Percentiles rank a stretch among this genome's conserved stretches.
Evolutionary conservation across 2,888 invertebrate species (phyloP).

Genomic region (Prenolepis imparis): DNA sequence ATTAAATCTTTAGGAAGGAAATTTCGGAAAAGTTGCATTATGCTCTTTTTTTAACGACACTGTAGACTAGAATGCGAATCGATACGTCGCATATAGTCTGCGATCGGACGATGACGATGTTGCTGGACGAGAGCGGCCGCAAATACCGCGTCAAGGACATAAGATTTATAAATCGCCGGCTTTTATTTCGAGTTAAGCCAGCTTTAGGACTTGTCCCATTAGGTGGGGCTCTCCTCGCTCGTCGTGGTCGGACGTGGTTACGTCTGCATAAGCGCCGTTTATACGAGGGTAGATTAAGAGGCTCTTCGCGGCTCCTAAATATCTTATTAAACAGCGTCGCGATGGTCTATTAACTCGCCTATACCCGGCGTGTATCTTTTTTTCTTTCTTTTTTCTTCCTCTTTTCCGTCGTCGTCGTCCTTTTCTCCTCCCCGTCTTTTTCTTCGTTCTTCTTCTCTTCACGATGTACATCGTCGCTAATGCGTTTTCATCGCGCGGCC

Average conservation of each 20-base stretch:
- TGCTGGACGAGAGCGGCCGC: slow-evolving; percentile 56
- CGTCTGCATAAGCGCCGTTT: slow-evolving; percentile 55
- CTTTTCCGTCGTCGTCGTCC: not conserved
- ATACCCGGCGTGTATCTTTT: slow-evolving; percentile 11
- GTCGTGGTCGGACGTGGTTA: slow-evolving; percentile 55
- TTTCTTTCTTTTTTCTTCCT: slow-evolving; percentile 30
- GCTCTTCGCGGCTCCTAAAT: slow-evolving; percentile 77
- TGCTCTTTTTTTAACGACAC: not conserved
- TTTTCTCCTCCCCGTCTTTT: not conserved
- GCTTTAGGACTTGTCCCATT: slow-evolving; percentile 81
- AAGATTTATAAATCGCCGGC: slow-evolving; percentile 81
- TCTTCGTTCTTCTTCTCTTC: slow-evolving; percentile 8
- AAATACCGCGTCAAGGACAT: slow-evolving; percentile 71
- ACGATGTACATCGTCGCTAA: slow-evolving; percentile 47
- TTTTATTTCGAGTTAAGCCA: slow-evolving; percentile 81
- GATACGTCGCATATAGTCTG: not conserved
- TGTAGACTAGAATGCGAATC: not conserved
- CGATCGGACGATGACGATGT: slow-evolving; percentile 37
- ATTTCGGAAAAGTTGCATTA: not conserved
- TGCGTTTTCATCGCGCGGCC: slow-evolving; percentile 41
- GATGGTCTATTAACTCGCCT: slow-evolving; percentile 73
- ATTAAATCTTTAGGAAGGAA: not conserved
- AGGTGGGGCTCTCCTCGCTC: slow-evolving; percentile 66
- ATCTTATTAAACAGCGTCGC: slow-evolving; percentile 78
- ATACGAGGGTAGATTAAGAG: slow-evolving; percentile 77